Conservation (phyloP, 2,797 vertebrate species). For the Ptychobarbus kaznakovi region DNA sequence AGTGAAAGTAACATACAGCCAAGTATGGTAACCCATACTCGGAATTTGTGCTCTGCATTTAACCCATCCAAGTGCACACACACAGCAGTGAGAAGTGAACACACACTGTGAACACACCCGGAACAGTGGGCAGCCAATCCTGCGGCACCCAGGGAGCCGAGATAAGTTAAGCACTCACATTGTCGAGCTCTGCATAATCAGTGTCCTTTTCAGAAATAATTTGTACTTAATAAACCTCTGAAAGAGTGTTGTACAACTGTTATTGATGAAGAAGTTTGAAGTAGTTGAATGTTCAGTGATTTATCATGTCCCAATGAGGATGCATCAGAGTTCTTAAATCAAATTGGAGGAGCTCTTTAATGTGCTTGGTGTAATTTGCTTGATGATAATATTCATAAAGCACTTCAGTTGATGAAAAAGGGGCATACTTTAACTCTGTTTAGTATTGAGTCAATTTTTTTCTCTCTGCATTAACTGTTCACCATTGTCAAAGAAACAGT, state of each 20-base stretch:
- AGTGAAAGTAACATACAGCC: too few species aligned
- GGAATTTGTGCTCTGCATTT: too few species aligned
- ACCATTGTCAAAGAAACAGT: slow-evolving; percentile 48
- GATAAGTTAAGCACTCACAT: too few species aligned
- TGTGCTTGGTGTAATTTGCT: slow-evolving; percentile 1
- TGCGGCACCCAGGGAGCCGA: too few species aligned
- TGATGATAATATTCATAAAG: slow-evolving; percentile 4
- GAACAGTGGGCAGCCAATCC: too few species aligned
- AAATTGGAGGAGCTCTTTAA: slow-evolving; percentile 8
- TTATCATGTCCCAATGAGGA: neutral
- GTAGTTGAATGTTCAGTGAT: neutral
- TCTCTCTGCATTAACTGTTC: neutral
- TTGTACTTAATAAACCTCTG: neutral
- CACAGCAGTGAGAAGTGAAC: too few species aligned
- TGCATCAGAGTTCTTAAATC: neutral
- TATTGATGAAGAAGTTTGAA: slow-evolving; percentile 3
- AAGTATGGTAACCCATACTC: too few species aligned
- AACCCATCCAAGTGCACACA: too few species aligned
- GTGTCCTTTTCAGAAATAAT: neutral
- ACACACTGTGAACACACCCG: too few species aligned
- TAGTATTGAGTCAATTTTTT: neutral
- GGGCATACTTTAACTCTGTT: neutral
- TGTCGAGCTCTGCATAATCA: neutral
- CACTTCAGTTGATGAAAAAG: neutral
- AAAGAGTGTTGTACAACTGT: neutral